Evolutionary conservation across 2,113 vertebrate species (phyloP).

Genomic region (Mus pahari): DNA sequence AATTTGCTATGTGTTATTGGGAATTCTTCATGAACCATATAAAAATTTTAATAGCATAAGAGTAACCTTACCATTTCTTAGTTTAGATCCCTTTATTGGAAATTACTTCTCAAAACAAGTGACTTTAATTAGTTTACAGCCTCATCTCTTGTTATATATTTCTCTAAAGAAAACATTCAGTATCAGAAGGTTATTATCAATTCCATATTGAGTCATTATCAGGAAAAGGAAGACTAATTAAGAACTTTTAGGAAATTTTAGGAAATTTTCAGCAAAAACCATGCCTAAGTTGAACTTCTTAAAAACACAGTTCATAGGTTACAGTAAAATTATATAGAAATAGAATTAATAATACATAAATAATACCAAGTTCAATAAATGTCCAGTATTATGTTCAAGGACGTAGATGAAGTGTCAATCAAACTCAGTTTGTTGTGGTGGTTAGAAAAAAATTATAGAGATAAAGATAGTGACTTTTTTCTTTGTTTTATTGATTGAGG

Average conservation of each 20-base stretch:
- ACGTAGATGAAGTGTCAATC: neutral
- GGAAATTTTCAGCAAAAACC: neutral
- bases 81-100: neutral
- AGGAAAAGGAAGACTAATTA: neutral
- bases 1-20: neutral
- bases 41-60: neutral
- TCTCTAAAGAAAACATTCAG: neutral
- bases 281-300: neutral
- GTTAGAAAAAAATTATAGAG: neutral
- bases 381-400: neutral
- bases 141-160: neutral
- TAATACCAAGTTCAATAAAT: neutral
- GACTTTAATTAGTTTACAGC: neutral
- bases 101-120: slow-evolving; percentile 33
- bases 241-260: neutral
- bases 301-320: slow-evolving; percentile 17
- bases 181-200: neutral
- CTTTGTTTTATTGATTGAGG: neutral
- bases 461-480: neutral
- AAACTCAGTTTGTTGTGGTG: neutral
- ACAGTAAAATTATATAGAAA: neutral
- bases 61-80: neutral
- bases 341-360: neutral
- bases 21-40: neutral
- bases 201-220: neutral